phyloP scores from a whole-genome alignment of 2,113 vertebrate genomes.

The Oryzias curvinotus region DNA sequence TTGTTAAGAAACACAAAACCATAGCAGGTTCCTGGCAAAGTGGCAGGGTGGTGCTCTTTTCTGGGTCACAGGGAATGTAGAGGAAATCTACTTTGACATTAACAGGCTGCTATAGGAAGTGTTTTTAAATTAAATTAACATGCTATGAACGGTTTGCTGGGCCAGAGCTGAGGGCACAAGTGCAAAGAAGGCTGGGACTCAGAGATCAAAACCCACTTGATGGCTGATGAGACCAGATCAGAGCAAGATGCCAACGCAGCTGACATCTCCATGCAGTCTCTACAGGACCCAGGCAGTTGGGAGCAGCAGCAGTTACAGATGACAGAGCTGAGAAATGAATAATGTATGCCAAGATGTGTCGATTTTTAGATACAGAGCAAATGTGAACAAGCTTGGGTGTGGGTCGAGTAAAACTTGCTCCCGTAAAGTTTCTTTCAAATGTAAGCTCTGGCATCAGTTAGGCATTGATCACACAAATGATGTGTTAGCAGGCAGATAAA shows the following conservation, averaged over 20 bases:
- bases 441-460: conserved; percentile 31
- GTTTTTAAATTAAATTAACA: conserved; percentile 81
- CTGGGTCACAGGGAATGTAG: conserved; percentile 71
- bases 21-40: conserved; percentile 75
- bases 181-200: conserved; percentile 27
- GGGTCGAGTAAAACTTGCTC: conserved; percentile 28
- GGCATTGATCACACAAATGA: conserved; percentile 24
- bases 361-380: conserved; percentile 29
- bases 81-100: conserved; percentile 82
- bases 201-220: conserved; percentile 13
- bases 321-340: conserved; percentile 61
- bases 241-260: conserved; percentile 39
- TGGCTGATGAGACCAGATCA: conserved; percentile 35
- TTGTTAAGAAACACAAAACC: conserved; percentile 80
- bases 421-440: conserved; percentile 43
- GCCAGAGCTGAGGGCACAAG: conserved; percentile 40
- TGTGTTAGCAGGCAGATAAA: conserved; percentile 22
- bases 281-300: conserved; percentile 47
- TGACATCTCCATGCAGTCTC: conserved; percentile 39
- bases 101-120: conserved; percentile 83
- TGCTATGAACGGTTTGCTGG: conserved; percentile 56
- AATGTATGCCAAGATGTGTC: conserved; percentile 45
- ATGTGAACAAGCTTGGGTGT: conserved; percentile 25
- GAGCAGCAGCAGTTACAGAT: conserved; percentile 60
- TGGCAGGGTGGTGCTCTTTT: conserved; percentile 78